These are phyloP conservation scores for Murina feae DNA, from an alignment of 2,113 vertebrate species.

Conservation along the genomic window DNA sequence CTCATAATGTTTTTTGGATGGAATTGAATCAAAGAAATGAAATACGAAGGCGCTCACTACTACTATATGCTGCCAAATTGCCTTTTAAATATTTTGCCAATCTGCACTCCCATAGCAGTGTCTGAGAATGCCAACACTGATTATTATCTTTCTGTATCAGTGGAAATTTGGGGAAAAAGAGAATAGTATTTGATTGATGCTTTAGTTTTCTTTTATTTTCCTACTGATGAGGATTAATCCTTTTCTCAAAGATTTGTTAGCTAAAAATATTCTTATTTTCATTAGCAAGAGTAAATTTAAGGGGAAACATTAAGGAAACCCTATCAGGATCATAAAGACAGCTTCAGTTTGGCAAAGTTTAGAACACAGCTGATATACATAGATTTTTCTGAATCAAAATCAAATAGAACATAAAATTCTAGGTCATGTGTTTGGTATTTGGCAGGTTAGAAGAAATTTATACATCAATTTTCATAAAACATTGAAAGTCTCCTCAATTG, in stretches of 20 bases:
- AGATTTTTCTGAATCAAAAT: constrained; percentile 35
- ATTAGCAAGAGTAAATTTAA: neutral
- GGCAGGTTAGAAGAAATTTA: constrained; percentile 11
- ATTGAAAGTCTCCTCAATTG: constrained; percentile 15
- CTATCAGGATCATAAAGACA: neutral
- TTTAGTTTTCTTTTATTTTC: constrained; percentile 17
- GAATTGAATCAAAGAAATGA: constrained; percentile 21
- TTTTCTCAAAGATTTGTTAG: neutral
- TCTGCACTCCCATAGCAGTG: neutral
- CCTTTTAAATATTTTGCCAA: constrained; percentile 46
- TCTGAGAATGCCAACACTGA: neutral
- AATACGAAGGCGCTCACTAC: neutral
- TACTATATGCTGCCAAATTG: neutral
- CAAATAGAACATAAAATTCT: constrained; percentile 13
- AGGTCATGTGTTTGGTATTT: neutral
- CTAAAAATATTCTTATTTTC: neutral
- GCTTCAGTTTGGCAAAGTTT: neutral
- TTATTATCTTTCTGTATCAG: constrained; percentile 30
- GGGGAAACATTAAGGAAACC: neutral
- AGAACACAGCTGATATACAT: neutral
- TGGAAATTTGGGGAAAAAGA: neutral
- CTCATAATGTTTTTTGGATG: neutral
- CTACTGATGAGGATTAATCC: neutral
- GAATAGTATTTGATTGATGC: constrained; percentile 10
- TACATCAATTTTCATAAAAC: neutral